Evolutionary conservation across 2,113 vertebrate species (phyloP).

Genomic region (Mandrillus leucophaeus): DNA sequence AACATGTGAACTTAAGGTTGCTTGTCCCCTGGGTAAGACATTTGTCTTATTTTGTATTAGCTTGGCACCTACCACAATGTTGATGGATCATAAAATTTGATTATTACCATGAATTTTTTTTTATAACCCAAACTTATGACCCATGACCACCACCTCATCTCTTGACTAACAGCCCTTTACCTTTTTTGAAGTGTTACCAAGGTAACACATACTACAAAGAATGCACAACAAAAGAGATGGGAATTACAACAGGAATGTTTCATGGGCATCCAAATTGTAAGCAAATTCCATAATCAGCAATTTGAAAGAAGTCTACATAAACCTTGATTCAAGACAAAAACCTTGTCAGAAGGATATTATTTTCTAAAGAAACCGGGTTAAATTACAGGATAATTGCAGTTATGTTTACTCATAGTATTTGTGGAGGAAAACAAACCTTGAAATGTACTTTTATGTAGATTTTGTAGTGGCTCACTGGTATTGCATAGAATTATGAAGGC

Average conservation of each 20-base stretch:
- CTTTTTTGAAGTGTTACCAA: neutral
- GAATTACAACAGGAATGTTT: neutral
- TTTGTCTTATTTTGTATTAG: neutral
- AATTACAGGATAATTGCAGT: neutral
- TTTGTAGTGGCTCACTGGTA: neutral
- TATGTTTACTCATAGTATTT: neutral
- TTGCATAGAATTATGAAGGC: neutral
- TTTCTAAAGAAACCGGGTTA: neutral
- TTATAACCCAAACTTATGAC: conserved; percentile 40
- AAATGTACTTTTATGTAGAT: neutral
- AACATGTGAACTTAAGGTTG: neutral
- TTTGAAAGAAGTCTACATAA: conserved; percentile 46
- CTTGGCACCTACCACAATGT: neutral
- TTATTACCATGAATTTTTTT: neutral
- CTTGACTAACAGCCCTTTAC: neutral
- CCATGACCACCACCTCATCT: neutral
- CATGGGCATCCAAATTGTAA: neutral
- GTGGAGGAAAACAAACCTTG: neutral
- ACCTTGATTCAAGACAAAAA: neutral
- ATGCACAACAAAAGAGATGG: neutral
- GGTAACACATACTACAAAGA: neutral
- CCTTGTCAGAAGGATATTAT: neutral
- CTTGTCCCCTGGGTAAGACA: neutral
- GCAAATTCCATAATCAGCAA: neutral
- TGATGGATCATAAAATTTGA: neutral